A percentile compares a stretch with the other conserved stretches of the same genome.
phyloP scores from a whole-genome alignment of 1,140 invertebrate genomes.

The Leptinotarsa undecemlineata region DNA sequence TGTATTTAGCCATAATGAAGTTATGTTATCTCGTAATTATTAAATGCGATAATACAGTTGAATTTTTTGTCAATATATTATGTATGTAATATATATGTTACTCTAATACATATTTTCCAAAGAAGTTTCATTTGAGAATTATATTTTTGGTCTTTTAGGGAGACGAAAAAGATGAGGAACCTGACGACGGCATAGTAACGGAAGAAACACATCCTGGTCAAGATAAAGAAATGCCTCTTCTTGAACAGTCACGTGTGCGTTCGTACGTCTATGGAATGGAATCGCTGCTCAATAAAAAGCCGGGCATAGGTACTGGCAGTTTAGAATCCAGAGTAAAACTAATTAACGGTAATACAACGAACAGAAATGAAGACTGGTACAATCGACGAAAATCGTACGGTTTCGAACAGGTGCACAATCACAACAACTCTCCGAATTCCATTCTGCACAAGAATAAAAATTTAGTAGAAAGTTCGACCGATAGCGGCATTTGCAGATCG shows the following conservation, averaged over 20 bases:
- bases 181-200: conserved; percentile 57
- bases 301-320: conserved; percentile 60
- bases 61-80: no score
- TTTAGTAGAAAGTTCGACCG: conserved; percentile 69
- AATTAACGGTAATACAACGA: conserved; percentile 54
- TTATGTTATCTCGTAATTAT: no score
- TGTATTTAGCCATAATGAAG: no score
- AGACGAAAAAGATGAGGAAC: conserved; percentile 47
- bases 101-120: no score
- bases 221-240: conserved; percentile 36
- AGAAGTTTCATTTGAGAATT: not conserved
- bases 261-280: conserved; percentile 58
- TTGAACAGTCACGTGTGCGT: conserved; percentile 47
- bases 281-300: conserved; percentile 49
- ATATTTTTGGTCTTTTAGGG: conserved; percentile 30
- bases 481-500: conserved; percentile 72
- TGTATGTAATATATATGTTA: no score
- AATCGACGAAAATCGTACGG: conserved; percentile 72
- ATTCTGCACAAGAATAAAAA: conserved; percentile 55
- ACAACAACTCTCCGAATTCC: conserved; percentile 54
- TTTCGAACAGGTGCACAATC: conserved; percentile 67
- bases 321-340: conserved; percentile 59
- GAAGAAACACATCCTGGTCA: conserved; percentile 42
- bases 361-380: conserved; percentile 66
- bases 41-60: no score